Evolutionary conservation across 1,140 invertebrate genomes (phyloP), one percentile per base, ranked within the genome.

Genomic region (Conus betulinus): DNA sequence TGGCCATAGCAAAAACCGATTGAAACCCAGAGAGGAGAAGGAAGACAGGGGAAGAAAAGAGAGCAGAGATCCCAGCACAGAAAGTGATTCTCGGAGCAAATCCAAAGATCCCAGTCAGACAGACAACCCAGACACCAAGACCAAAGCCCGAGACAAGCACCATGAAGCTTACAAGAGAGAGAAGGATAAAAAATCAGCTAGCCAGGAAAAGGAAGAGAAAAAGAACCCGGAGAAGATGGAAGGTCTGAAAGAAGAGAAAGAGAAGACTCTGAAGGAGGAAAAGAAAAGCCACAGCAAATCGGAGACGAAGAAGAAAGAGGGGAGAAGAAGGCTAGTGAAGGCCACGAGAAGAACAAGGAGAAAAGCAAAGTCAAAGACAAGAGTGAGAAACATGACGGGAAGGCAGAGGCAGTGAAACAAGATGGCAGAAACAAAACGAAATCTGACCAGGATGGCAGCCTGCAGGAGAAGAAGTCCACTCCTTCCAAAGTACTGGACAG

Each of bases 361-460:
- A 74, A 78, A 78, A 79, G 63, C 63, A 87, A 89, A 57, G 7
- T 53, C 20, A 86, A 86, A 82, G 84, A 89, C 11, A 55, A 63
- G 20, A 7, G 17, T 8, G 86, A 84, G 13, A 88, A 82, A 39
- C 82, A 78, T 8, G 87, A 88, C 71, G 79, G 83, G 23, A 88
- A 90, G 25, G 57, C 23, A 39, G 52, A 51, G 23, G 88, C 84
- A 15, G 82, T 84, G 20, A 90, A 90, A 85, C 55, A 23, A n/a
- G 95, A 88, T 95, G 94, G 88, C 94, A 95, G 88, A 51, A 85
- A 88, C 27, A 89, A 88, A 27, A 10, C 17, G 3, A 89, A 89
- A 86, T 25, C 86, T 63, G 53, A 88, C 79, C 15, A 88, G 27
- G 20, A 82, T 81, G 52, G 63, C 27, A 53, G 27, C 20, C 39